Base-by-base conservation (phyloP, 2,888 invertebrate genomes). In the Psylliodes chrysocephalus region DNA sequence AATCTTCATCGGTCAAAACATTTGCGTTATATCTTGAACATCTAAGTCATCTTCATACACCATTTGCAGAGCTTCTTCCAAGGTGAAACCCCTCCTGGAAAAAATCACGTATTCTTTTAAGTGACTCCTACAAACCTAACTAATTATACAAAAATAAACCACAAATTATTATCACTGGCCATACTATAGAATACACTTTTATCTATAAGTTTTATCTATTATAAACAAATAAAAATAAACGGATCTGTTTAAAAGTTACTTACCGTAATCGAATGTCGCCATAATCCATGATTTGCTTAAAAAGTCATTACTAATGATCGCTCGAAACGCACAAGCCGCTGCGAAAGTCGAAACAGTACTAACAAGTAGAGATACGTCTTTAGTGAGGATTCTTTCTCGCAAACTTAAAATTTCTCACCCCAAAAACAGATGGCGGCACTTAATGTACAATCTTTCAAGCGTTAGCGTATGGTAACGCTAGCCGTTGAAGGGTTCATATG, bases 41-140 rank as follows among this genome's bases (percentile, higher is more conserved):
- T 46, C 33, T 33, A 46, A 33, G 33, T 56, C 56, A 46, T 56
- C 56, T 14, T 55, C 28, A 35, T 56, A 56, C 6, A 14, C 35
- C 19, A n/a, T n/a, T n/a, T n/a, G n/a, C n/a, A n/a, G n/a, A n/a
- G n/a, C n/a, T n/a, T n/a, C n/a, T n/a, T n/a, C 55, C 25, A 53
- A 40, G 40, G 54, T 54, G 40, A 54, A 54, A 40, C 54, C 54
- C 22, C 14, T 19, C 40, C 40, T 40, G 40, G 22, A 53, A 53
- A 47, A 47, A 47, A 47, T 47, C 25, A 47, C 47, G 22, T 22
- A 47, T n/a, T 22, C 47, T 47, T 22, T 47, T 22, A 22, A 47
- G 18, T 47, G 47, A 47, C 22, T 47, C 47, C 47, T 22, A n/a
- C n/a, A n/a, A n/a, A n/a, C n/a, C n/a, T n/a, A n/a, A n/a, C n/a